A percentile compares a stretch with the other conserved stretches of the same genome.
phyloP scores from a whole-genome alignment of 1,140 invertebrate species.

The Prorops nasuta region DNA sequence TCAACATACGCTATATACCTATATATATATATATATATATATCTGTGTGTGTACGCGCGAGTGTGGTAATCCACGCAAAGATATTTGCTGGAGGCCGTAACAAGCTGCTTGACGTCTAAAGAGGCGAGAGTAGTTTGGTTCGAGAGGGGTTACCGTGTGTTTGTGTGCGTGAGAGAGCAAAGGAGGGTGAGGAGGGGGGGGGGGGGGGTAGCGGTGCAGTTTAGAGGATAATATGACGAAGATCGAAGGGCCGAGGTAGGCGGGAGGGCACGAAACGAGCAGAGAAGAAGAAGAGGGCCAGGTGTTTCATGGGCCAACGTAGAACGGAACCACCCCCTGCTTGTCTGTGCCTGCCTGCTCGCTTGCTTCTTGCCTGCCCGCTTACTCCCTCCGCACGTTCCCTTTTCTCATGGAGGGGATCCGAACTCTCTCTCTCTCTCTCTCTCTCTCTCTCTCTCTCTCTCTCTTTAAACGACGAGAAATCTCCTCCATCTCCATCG shows the following conservation, averaged over 20 bases:
- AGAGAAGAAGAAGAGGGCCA: conserved; percentile 23
- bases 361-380: conserved; percentile 5
- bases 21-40: too few relatives aligned
- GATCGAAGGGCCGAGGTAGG: conserved; percentile 20
- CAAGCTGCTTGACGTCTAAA: conserved; percentile 21
- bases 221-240: conserved; percentile 26
- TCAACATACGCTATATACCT: too few relatives aligned
- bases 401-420: too few relatives aligned
- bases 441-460: conserved; percentile 2
- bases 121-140: conserved; percentile 2
- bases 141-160: too few relatives aligned
- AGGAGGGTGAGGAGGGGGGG: conserved; percentile 2
- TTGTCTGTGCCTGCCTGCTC: background rate
- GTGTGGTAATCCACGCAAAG: too few relatives aligned
- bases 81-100: too few relatives aligned
- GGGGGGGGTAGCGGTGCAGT: conserved; percentile 5
- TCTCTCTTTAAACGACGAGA: too few relatives aligned
- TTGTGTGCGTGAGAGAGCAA: too few relatives aligned
- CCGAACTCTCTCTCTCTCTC: conserved; percentile 8
- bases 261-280: conserved; percentile 3
- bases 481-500: too few relatives aligned
- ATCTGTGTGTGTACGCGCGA: too few relatives aligned
- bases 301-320: conserved; percentile 33
- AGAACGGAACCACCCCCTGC: conserved; percentile 25
- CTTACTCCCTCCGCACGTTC: conserved; percentile 9